Evolutionary conservation across 2,113 vertebrate species (phyloP), one percentile per base, ranked within the genome.

Genomic region (Phrynosoma blainvillii): DNA sequence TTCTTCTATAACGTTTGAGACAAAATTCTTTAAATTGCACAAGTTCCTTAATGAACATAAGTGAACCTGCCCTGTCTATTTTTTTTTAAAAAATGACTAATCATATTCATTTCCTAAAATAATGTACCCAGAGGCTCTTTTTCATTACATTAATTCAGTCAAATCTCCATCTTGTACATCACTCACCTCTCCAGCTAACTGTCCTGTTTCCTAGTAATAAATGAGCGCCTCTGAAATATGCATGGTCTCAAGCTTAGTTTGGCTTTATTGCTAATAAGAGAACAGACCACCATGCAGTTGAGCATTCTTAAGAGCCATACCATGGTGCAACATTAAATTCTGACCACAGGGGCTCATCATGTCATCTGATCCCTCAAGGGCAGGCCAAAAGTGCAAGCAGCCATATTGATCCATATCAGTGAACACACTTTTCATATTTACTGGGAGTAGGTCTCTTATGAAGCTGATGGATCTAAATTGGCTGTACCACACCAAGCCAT

Each of bases 51-150:
- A 88, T 1, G 62, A 40, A 77, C 68, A 2, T 91, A 92, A 92
- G 89, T 82, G 66, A 56, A 90, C 84, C 81, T 88, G 86, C 27
- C 62, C 40, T 87, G 81, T 47, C 13, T 52, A 42, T 79, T 27
- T 88, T 27, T 88, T 74, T 90, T 89, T 88, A 82, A 91, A 91
- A 71, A 89, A 76, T 90, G 82, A 62, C 79, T 76, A 80, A 78
- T 9, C 86, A 65, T 68, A 89, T 91, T 92, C 84, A 27, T 83
- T 92, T 94, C 90, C 89, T 90, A n/a, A 92, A 93, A 89, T 90
- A 93, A 85, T 92, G 90, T 81, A 92, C 75, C 36, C 56, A 90
- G 83, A 47, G 27, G 42, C 74, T 82, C 77, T 75, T 76, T 93
- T 94, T 79, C 5, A 89, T 91, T 93, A 62, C 42, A 91, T 73